Evolutionary conservation across 1,140 invertebrate genomes (phyloP).

Genomic region (Eurytemora carolleeae): DNA sequence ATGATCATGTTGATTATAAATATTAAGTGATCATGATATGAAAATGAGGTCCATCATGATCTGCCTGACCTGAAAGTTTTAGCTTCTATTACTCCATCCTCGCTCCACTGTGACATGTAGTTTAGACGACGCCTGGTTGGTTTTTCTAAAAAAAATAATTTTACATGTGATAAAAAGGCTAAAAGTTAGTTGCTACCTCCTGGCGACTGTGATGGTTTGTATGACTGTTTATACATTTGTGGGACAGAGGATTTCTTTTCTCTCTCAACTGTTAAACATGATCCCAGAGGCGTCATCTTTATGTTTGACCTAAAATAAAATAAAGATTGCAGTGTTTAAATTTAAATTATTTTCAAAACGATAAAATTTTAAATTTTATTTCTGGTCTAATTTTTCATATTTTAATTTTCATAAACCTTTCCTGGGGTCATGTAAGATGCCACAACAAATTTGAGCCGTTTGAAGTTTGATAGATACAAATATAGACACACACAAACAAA

Average conservation of each 20-base stretch:
- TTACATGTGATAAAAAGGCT: neutral
- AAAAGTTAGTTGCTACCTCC: neutral
- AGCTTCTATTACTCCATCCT: neutral
- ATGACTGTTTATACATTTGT: neutral
- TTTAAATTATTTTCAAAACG: neutral
- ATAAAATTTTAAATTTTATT: too few species aligned
- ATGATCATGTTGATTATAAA: too few species aligned
- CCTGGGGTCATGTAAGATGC: too few species aligned
- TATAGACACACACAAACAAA: too few species aligned
- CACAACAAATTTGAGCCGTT: too few species aligned
- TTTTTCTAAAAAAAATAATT: neutral
- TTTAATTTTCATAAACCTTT: too few species aligned
- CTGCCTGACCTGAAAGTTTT: neutral
- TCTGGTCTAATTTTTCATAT: too few species aligned
- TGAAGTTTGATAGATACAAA: too few species aligned
- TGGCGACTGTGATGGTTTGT: neutral
- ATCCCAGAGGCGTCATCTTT: neutral
- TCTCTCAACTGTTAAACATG: neutral
- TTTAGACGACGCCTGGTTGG: neutral
- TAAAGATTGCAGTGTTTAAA: neutral
- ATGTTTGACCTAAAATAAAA: neutral
- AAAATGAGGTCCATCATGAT: too few species aligned
- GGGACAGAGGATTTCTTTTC: neutral
- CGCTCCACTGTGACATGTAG: neutral
- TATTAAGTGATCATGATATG: too few species aligned